Percentiles rank a stretch among this genome's conserved stretches.
phyloP scores from a whole-genome alignment of 2,888 invertebrate species.

The Aphidoletes aphidimyza region DNA sequence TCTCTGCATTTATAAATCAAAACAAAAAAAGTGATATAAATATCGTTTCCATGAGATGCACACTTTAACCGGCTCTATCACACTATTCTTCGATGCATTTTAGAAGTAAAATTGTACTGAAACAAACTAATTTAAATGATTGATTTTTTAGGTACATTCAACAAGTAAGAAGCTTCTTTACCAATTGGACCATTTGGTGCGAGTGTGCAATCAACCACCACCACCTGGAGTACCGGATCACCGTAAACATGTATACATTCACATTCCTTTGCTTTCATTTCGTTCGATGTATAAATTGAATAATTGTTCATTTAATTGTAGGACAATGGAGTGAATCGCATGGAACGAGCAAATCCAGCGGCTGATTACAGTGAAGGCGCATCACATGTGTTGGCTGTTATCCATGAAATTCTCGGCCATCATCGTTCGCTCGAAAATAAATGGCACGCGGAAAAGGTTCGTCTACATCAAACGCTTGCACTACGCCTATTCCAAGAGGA shows the following conservation, averaged over 20 bases:
- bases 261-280: neutral
- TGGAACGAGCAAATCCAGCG: constrained; percentile 75
- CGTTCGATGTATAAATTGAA: constrained; percentile 51
- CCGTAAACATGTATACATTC: constrained; percentile 78
- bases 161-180: constrained; percentile 96
- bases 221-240: constrained; percentile 67
- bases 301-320: constrained; percentile 58
- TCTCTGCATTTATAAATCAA: neutral
- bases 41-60: constrained; percentile 14
- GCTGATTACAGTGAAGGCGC: constrained; percentile 97
- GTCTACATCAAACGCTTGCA: constrained; percentile 93
- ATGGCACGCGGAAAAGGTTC: constrained; percentile 95
- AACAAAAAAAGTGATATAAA: neutral
- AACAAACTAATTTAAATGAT: neutral
- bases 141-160: constrained; percentile 80
- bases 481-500: constrained; percentile 95
- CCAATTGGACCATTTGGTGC: constrained; percentile 94
- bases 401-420: constrained; percentile 95
- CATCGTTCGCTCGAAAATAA: constrained; percentile 93
- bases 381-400: constrained; percentile 94
- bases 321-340: constrained; percentile 64
- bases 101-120: neutral
- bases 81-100: too few relatives aligned
- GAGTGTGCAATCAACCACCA: constrained; percentile 91
- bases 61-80: neutral